Evolutionary conservation across 2,113 vertebrate species (phyloP).

Genomic region (Ornithorhynchus anatinus): DNA sequence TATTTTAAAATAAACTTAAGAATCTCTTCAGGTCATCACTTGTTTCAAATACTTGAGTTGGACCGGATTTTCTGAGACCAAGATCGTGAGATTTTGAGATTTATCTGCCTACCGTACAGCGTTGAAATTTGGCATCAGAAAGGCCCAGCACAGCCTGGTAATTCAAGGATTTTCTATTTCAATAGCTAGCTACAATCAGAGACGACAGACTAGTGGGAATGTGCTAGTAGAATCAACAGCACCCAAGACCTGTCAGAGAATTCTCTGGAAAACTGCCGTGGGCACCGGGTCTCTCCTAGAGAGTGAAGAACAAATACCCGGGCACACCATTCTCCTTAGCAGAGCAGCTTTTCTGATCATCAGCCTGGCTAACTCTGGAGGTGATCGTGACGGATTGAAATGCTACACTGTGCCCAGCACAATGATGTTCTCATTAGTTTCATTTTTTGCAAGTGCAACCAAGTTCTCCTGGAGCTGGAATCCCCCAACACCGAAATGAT

Average conservation of each 20-base stretch:
- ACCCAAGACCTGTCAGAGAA: constrained; percentile 1
- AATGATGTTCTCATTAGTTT: constrained; percentile 10
- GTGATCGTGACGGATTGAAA: not conserved
- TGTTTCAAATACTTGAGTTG: constrained; percentile 36
- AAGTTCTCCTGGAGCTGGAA: not conserved
- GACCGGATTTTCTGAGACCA: constrained; percentile 20
- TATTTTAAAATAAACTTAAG: constrained; percentile 46
- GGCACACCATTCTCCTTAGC: constrained; percentile 1
- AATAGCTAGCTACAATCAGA: constrained; percentile 28
- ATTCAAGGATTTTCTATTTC: constrained; percentile 52
- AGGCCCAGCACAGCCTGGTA: constrained; percentile 23
- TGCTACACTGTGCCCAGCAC: not conserved
- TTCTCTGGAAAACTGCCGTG: constrained; percentile 27
- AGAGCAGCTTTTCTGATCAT: constrained; percentile 1
- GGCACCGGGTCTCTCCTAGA: constrained; percentile 20
- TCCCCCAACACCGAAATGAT: not conserved
- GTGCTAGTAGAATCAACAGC: constrained; percentile 1
- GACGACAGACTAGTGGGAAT: constrained; percentile 24
- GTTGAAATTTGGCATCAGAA: constrained; percentile 39
- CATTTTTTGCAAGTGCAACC: constrained; percentile 6
- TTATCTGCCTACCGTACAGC: constrained; percentile 33
- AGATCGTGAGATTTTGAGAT: constrained; percentile 42
- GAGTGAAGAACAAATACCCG: constrained; percentile 45
- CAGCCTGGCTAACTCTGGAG: not conserved
- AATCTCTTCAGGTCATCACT: constrained; percentile 22